These are phyloP conservation scores for Ameiurus melas DNA, from an alignment of 2,113 vertebrate genomes.

Conservation along the genomic window DNA sequence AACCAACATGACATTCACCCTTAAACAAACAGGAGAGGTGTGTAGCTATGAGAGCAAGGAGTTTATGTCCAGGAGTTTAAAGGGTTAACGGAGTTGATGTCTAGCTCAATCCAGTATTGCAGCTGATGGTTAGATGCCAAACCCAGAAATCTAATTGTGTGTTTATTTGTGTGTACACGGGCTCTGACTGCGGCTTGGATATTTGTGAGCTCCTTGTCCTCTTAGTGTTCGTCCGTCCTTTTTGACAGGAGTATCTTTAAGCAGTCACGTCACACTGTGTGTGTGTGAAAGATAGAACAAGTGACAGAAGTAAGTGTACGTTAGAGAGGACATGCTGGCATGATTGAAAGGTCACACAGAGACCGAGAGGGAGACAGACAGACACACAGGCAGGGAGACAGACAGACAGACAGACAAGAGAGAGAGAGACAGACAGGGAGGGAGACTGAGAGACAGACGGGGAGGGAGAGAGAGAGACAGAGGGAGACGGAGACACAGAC, in stretches of 20 bases:
- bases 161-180: background rate
- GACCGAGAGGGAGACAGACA: background rate
- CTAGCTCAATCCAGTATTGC: background rate
- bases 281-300: constrained; percentile 1
- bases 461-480: too few relatives aligned
- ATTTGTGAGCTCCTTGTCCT: background rate
- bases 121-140: background rate
- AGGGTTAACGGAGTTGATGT: background rate
- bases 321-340: background rate
- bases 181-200: background rate
- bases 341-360: constrained; percentile 3
- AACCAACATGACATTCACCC: background rate
- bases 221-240: background rate
- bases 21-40: background rate
- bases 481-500: too few relatives aligned
- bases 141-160: background rate
- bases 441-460: too few relatives aligned
- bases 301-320: constrained; percentile 17
- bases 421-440: too few relatives aligned
- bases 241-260: constrained; percentile 14
- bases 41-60: background rate
- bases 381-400: background rate
- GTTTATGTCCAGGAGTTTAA: background rate
- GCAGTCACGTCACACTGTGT: background rate
- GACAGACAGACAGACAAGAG: background rate